phyloP scores from a whole-genome alignment of 2,888 invertebrate species.

The Quadroppia sp. region DNA sequence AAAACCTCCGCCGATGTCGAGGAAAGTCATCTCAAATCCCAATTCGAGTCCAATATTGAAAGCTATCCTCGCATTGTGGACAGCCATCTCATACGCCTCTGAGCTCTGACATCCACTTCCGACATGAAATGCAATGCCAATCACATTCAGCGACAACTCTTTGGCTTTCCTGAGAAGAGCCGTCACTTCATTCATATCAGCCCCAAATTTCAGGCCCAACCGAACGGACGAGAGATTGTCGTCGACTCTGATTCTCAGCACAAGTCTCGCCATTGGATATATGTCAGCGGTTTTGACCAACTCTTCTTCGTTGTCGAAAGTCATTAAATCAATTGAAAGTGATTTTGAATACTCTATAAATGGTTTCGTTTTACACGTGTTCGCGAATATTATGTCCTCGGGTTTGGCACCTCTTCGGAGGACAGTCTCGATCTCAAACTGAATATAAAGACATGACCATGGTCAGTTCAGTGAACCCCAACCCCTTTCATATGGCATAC shows the following conservation, averaged over 20 bases:
- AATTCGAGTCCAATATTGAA: background rate
- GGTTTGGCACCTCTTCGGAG: background rate
- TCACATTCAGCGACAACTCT: background rate
- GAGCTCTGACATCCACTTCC: slow-evolving; percentile 23
- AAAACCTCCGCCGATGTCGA: slow-evolving; percentile 32
- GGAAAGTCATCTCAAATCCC: background rate
- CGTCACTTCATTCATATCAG: background rate
- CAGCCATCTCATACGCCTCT: background rate
- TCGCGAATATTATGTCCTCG: slow-evolving; percentile 3
- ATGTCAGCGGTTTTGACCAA: background rate
- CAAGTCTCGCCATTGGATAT: background rate
- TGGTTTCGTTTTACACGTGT: slow-evolving; percentile 3
- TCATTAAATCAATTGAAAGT: slow-evolving; percentile 14
- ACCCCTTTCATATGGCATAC: background rate
- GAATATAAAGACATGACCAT: too few species aligned
- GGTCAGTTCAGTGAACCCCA: background rate
- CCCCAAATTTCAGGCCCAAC: background rate
- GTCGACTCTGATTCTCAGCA: slow-evolving; percentile 11
- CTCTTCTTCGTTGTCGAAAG: slow-evolving; percentile 16
- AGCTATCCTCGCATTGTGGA: background rate
- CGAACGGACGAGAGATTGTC: background rate
- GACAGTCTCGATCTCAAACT: slow-evolving; percentile 5
- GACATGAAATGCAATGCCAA: slow-evolving; percentile 32
- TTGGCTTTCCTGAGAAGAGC: background rate
- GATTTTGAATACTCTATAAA: background rate